Percentiles rank a stretch among this genome's conserved stretches.
phyloP scores from a whole-genome alignment of 2,888 invertebrate species.

The Acleris emargana region DNA sequence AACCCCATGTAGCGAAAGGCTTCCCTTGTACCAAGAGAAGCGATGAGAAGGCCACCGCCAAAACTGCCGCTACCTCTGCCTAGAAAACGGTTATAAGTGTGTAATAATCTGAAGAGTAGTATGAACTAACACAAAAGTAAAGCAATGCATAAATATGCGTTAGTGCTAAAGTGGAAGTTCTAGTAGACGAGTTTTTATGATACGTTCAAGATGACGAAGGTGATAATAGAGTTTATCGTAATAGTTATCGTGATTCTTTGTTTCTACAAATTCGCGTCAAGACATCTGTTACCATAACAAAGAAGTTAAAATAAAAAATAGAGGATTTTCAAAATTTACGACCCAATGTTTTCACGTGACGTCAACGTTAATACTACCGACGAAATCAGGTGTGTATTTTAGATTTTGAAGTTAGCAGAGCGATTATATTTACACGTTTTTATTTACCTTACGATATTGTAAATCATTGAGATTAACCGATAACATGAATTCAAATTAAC shows the following conservation, averaged over 20 bases:
- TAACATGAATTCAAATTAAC: constrained; percentile 11
- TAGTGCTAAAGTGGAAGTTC: not conserved
- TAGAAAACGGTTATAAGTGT: constrained; percentile 46
- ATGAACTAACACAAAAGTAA: not conserved
- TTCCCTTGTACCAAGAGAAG: constrained; percentile 89
- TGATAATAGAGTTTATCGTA: not conserved
- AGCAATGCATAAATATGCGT: not conserved
- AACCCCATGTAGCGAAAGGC: constrained; percentile 92
- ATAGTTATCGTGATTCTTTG: not conserved
- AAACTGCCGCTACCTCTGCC: constrained; percentile 93
- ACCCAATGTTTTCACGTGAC: constrained; percentile 43
- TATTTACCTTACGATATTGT: constrained; percentile 28
- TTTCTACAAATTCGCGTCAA: not conserved
- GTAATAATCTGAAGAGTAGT: not conserved
- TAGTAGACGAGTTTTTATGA: no score
- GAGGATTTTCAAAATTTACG: constrained; percentile 29
- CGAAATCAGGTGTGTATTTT: constrained; percentile 46
- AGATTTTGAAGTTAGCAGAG: constrained; percentile 52
- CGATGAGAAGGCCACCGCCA: constrained; percentile 90
- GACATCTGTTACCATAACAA: constrained; percentile 1
- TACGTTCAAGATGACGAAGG: no score
- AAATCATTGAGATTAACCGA: constrained; percentile 28
- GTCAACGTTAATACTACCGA: constrained; percentile 48
- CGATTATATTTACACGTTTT: constrained; percentile 25
- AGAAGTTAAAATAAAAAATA: constrained; percentile 14